Base-by-base conservation (phyloP, 2,797 vertebrate genomes). In the Emydoidea blandingii region DNA sequence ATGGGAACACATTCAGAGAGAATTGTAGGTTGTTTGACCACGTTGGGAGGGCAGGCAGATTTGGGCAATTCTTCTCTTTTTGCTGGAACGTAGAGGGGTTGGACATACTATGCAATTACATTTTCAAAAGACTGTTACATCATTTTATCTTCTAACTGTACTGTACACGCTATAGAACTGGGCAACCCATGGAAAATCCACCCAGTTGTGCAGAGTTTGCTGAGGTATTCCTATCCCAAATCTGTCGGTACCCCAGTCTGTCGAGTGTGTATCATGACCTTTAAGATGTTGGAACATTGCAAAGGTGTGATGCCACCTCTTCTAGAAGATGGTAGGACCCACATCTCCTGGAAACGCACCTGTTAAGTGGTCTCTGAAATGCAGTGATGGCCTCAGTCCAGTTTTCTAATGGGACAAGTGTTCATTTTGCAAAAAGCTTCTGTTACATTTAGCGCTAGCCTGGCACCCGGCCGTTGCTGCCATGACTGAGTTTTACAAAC, bases 61-160 rank as follows among this genome's bases (percentile, higher is more conserved):
- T 88, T 92, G 94, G 81, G 12, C 27, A 90, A 57, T 81, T 18
- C 78, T 92, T 54, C 84, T 93, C 78, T 80, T 79, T 4, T 91
- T 87, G 89, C 57, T 37, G 57, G 85, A 83, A 3, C 88, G 76
- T 23, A 59, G 90, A 90, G 84, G 90, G 88, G 91, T 95, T 97
- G 93, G 74, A 93, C 96, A 95, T 86, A 90, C 98, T 98, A 98
- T 98, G 98, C 98, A 98, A 98, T 97, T 84, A 14, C 85, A 81
- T 97, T 95, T 96, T 88, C 93, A 80, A 93, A 94, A 96, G 96
- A 95, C 97, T 98, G 93, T 96, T 91, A 74, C 94, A 95, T 95
- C 85, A 12, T 95, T 97, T 95, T 84, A 21, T 21, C 96, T 96
- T 91, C 96, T 89, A 25, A 6, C 44, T 49, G 85, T 89, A 21